phyloP scores from a whole-genome alignment of 2,113 vertebrate species.

The Siphamia tubifer region DNA sequence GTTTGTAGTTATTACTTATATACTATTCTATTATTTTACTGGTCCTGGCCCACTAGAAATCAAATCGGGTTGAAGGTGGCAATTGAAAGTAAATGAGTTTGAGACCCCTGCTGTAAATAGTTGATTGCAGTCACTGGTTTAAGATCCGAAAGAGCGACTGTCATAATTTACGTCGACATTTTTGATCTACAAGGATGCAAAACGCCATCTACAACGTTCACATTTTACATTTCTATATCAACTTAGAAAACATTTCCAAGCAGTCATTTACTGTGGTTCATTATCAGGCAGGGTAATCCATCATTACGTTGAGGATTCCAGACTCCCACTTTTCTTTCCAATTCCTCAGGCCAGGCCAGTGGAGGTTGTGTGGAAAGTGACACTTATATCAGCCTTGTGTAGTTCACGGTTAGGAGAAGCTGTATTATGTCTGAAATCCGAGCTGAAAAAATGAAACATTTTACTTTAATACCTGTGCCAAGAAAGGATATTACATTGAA shows the following conservation, averaged over 20 bases:
- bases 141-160: too few relatives aligned
- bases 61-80: too few relatives aligned
- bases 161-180: too few relatives aligned
- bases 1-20: too few relatives aligned
- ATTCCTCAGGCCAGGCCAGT: conserved; percentile 35
- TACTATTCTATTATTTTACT: too few relatives aligned
- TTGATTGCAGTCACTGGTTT: too few relatives aligned
- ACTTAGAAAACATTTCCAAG: conserved; percentile 34
- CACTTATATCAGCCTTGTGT: conserved; percentile 60
- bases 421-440: conserved; percentile 43
- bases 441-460: conserved; percentile 24
- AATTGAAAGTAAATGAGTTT: too few relatives aligned
- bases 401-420: conserved; percentile 45
- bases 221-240: conserved; percentile 6
- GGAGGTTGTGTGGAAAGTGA: conserved; percentile 63
- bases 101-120: too few relatives aligned
- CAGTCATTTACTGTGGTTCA: conserved; percentile 39
- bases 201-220: too few relatives aligned
- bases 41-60: too few relatives aligned
- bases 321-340: conserved; percentile 51
- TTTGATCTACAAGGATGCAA: too few relatives aligned
- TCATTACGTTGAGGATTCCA: conserved; percentile 40
- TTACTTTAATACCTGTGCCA: conserved; percentile 47
- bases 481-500: conserved; percentile 40
- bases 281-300: conserved; percentile 53